A percentile compares a stretch with the other conserved stretches of the same genome.
These are phyloP conservation scores for Mechanitis messenoides DNA, from an alignment of 2,888 invertebrate genomes.

Conservation along the genomic window DNA sequence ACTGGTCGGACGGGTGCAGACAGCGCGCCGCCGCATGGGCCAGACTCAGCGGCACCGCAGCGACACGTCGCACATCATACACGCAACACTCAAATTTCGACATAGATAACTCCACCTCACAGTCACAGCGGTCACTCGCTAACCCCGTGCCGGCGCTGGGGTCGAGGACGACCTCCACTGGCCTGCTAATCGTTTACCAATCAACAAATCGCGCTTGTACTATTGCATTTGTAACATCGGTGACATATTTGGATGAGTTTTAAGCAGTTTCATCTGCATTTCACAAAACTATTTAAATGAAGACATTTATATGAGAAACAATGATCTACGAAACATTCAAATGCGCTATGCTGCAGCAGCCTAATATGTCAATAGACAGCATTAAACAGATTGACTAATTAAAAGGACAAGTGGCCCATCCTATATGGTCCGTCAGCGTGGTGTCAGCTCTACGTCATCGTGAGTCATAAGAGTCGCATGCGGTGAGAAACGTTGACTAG, in stretches of 20 bases:
- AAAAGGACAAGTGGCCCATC: slow-evolving; percentile 32
- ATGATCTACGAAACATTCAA: background rate
- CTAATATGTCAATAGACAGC: background rate
- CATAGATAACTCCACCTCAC: slow-evolving; percentile 69
- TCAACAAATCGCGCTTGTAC: too few species aligned
- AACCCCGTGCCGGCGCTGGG: slow-evolving; percentile 44
- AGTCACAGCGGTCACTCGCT: slow-evolving; percentile 53
- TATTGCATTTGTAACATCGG: too few species aligned
- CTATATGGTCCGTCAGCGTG: slow-evolving; percentile 52
- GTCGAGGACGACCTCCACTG: slow-evolving; percentile 36
- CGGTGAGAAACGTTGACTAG: slow-evolving; percentile 63
- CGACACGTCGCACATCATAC: slow-evolving; percentile 63
- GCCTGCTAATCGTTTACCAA: slow-evolving; percentile 27
- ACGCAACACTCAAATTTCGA: slow-evolving; percentile 71
- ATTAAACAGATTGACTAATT: background rate
- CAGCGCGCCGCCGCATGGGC: slow-evolving; percentile 72
- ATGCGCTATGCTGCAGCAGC: background rate
- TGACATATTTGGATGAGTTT: too few species aligned
- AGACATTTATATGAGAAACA: background rate
- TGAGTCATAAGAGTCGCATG: slow-evolving; percentile 57
- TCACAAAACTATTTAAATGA: background rate
- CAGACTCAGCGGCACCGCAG: slow-evolving; percentile 72
- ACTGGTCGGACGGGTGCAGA: slow-evolving; percentile 76
- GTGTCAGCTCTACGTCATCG: slow-evolving; percentile 50
- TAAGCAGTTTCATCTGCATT: background rate